These are phyloP conservation scores for Corbicula japonica DNA, from an alignment of 2,888 invertebrate genomes.

Conservation along the genomic window DNA sequence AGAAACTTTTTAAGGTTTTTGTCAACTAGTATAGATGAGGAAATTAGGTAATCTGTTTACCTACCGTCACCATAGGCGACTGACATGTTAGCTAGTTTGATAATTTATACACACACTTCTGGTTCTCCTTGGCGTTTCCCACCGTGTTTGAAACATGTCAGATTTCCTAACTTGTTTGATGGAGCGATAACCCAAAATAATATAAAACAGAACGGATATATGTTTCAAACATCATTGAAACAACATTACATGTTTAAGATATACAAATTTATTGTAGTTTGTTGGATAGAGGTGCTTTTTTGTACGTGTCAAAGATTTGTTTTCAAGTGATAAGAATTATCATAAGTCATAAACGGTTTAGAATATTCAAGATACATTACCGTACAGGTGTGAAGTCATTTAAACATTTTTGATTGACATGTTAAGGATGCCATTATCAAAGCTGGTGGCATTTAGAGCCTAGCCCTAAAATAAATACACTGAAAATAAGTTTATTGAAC, in stretches of 20 bases:
- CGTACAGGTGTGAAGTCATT: conserved; percentile 47
- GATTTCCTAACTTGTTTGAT: conserved; percentile 28
- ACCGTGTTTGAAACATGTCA: conserved; percentile 45
- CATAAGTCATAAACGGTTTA: conserved; percentile 41
- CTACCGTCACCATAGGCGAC: no score
- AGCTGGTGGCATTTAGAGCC: conserved; percentile 28
- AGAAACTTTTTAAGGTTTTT: no score
- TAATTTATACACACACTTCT: no score
- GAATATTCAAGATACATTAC: conserved; percentile 1
- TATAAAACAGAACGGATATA: conserved; percentile 39
- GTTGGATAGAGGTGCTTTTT: conserved; percentile 29
- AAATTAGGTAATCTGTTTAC: no score
- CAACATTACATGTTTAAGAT: conserved; percentile 25
- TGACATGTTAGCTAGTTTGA: no score
- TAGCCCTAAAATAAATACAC: no score
- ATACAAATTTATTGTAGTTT: conserved; percentile 30
- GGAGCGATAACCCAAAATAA: conserved; percentile 32
- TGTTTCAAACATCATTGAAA: conserved; percentile 24
- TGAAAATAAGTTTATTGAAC: no score
- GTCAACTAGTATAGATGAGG: no score
- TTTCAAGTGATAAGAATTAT: conserved; percentile 33
- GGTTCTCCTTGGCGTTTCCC: conserved; percentile 33
- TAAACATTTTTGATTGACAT: conserved; percentile 45
- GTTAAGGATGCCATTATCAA: conserved; percentile 15
- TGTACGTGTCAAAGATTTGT: conserved; percentile 48